A percentile compares a stretch with the other conserved stretches of the same genome.
phyloP scores from a whole-genome alignment of 2,888 invertebrate genomes.

The Philhelius pedissequus region DNA sequence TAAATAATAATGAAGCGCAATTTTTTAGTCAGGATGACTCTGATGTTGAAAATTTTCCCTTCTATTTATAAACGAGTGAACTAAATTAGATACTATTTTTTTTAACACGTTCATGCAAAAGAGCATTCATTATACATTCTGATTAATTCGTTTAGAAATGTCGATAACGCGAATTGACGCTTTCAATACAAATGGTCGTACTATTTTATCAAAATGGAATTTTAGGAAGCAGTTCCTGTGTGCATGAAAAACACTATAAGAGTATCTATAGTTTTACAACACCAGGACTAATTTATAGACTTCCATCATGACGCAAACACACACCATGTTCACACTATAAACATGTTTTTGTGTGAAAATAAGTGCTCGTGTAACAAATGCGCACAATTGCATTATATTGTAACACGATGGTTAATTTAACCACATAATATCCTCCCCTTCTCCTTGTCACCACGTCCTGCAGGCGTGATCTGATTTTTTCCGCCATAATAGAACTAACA shows the following conservation, averaged over 20 bases:
- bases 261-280: background rate
- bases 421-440: background rate
- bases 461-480: background rate
- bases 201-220: background rate
- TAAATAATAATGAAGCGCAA: too few species aligned
- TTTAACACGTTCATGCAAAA: slow-evolving; percentile 9
- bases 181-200: slow-evolving; percentile 27
- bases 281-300: slow-evolving; percentile 26
- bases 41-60: too few species aligned
- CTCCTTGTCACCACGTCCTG: too few species aligned
- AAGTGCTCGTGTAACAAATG: slow-evolving; percentile 19
- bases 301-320: background rate
- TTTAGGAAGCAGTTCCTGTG: background rate
- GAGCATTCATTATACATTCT: slow-evolving; percentile 42
- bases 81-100: too few species aligned
- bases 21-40: too few species aligned
- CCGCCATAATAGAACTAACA: background rate
- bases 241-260: background rate
- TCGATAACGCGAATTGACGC: slow-evolving; percentile 43
- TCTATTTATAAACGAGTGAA: too few species aligned
- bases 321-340: background rate
- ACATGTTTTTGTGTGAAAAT: background rate
- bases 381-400: slow-evolving; percentile 30
- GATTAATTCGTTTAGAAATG: slow-evolving; percentile 1
- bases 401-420: slow-evolving; percentile 4